phyloP scores from a whole-genome alignment of 2,888 invertebrate genomes.

The Philonicus albiceps region DNA sequence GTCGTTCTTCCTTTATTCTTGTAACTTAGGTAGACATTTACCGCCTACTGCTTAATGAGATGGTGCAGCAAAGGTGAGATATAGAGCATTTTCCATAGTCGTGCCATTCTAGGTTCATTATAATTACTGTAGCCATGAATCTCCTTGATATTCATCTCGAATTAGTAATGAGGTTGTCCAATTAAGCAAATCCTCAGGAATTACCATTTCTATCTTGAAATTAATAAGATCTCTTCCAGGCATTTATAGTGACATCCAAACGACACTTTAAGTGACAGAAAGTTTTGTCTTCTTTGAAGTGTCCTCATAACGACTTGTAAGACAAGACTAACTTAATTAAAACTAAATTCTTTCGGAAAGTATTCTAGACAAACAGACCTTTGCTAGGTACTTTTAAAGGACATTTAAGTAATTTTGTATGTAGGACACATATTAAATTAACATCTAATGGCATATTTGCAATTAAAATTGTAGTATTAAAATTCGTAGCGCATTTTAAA shows the following conservation, averaged over 20 bases:
- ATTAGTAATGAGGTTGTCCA: conserved; percentile 3
- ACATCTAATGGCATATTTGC: too few species aligned
- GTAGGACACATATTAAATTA: too few species aligned
- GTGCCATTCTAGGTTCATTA: neutral
- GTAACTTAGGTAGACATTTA: neutral
- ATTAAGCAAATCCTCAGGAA: neutral
- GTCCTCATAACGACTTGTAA: neutral
- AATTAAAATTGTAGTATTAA: too few species aligned
- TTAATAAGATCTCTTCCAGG: neutral
- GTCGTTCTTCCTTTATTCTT: neutral
- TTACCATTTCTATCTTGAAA: neutral
- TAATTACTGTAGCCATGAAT: neutral
- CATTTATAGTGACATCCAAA: neutral
- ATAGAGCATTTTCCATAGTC: neutral
- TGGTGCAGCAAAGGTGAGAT: neutral
- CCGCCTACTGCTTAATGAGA: neutral
- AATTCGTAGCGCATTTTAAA: too few species aligned
- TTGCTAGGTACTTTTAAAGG: neutral
- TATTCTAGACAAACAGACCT: neutral
- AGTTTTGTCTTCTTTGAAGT: neutral
- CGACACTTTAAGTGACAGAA: neutral
- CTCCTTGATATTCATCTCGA: neutral
- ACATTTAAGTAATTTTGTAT: too few species aligned
- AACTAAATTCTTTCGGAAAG: neutral
- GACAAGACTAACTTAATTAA: neutral